These are phyloP conservation scores for Arizona elegans DNA, from an alignment of 2,113 vertebrate species.

Conservation along the genomic window DNA sequence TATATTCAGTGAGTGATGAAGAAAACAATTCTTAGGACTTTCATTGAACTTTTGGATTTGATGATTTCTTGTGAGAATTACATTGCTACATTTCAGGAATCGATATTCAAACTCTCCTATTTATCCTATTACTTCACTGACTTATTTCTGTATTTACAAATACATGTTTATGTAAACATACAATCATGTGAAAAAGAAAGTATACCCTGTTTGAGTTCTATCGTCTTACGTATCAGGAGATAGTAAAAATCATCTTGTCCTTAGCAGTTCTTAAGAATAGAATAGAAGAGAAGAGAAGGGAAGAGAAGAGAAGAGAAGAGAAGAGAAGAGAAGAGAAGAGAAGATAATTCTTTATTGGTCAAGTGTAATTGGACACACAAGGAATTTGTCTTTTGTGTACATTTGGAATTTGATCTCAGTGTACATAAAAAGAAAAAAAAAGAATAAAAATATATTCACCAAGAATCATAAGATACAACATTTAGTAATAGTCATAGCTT, in stretches of 20 bases:
- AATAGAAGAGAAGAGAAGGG: too few species aligned
- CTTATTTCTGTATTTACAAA: neutral
- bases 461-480: too few species aligned
- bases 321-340: too few species aligned
- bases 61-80: neutral
- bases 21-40: neutral
- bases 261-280: neutral
- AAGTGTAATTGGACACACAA: too few species aligned
- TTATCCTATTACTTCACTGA: neutral
- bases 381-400: too few species aligned
- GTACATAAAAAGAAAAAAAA: too few species aligned
- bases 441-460: too few species aligned
- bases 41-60: neutral
- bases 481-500: too few species aligned
- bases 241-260: neutral
- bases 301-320: too few species aligned
- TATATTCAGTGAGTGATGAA: neutral
- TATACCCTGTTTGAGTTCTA: neutral
- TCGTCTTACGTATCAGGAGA: neutral
- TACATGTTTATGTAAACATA: neutral
- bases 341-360: too few species aligned
- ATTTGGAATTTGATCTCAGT: too few species aligned
- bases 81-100: neutral
- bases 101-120: neutral
- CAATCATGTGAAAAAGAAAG: neutral